Percentiles rank a stretch among this genome's conserved stretches.
Conservation (phyloP, 2,888 invertebrate species). For the Acrobeloides nanus region DNA sequence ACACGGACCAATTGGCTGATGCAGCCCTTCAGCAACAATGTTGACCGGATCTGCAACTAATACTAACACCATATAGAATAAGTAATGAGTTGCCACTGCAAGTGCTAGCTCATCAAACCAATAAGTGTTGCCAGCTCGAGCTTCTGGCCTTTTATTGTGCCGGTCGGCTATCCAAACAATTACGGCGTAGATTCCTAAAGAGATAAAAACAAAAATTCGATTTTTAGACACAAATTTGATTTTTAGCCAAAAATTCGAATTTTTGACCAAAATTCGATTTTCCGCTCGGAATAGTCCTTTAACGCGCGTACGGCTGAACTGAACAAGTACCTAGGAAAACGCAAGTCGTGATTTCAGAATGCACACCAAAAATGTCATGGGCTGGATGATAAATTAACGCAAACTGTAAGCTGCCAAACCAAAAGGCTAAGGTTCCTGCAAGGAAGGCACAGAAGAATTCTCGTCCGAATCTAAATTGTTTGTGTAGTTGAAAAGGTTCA, state of each 20-base stretch:
- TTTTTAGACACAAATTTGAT: too few relatives aligned
- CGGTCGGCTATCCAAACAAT: conserved; percentile 59
- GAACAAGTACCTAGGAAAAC: conserved; percentile 63
- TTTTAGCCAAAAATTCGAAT: too few relatives aligned
- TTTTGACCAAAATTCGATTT: too few relatives aligned
- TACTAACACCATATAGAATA: conserved; percentile 63
- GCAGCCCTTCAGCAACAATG: conserved; percentile 66
- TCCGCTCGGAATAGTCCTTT: too few relatives aligned
- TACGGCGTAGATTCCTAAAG: conserved; percentile 9
- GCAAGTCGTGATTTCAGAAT: conserved; percentile 69
- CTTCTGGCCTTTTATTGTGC: conserved; percentile 31
- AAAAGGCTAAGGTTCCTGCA: conserved; percentile 66
- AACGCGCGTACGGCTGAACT: too few relatives aligned
- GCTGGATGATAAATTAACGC: conserved; percentile 70
- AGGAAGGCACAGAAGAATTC: conserved; percentile 62
- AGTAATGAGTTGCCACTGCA: conserved; percentile 62
- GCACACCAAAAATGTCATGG: conserved; percentile 64
- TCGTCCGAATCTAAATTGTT: too few relatives aligned
- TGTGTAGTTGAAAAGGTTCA: too few relatives aligned
- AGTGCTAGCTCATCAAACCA: conserved; percentile 52
- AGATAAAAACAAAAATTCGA: conserved; percentile 12
- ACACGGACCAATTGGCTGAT: conserved; percentile 71
- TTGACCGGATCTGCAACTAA: conserved; percentile 66
- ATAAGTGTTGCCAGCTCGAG: conserved; percentile 23
- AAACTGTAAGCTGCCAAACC: conserved; percentile 68